Evolutionary conservation across 2,113 vertebrate species (phyloP), one percentile per base, ranked within the genome.

Genomic region (Callocephalon fimbriatum): DNA sequence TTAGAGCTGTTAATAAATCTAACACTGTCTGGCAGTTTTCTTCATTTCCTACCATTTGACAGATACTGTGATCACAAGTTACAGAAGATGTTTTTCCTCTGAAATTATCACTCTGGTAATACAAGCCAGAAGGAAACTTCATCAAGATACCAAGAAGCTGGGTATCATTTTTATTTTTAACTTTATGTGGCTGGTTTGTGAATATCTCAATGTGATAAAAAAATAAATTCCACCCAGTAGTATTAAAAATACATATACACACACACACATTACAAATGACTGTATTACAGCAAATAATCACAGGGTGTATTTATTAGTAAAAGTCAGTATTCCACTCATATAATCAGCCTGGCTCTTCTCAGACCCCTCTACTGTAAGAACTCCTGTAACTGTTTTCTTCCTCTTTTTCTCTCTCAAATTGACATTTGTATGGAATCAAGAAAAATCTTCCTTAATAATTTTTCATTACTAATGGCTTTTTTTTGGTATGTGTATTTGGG

Each of bases 11-110:
- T 98, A 98, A 98, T 98, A 98, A 98, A 98, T 98, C 98, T 97
- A 97, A 98, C 97, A 96, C 97, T 96, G 97, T 98, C 98, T 98
- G 95, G 98, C 97, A 98, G 97, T 97, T 98, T 98, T 97, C 96
- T 97, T 98, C 97, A 98, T 98, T 98, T 98, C 96, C 94, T 92
- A 96, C 92, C 89, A 95, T 97, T 97, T 98, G 97, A 98, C 97
- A 98, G 98, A 95, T 96, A 98, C 96, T 96, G 97, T 73, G 97
- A 98, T 98, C 96, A 91, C 97, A 97, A 97, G 93, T 98, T 98
- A 95, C 94, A 98, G 97, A 96, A 95, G 96, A 98, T 97, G 95
- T 97, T 97, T 98, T 97, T 93, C 86, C 88, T 92, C 93, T 96
- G 97, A 98, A 98, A 98, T 97, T 97, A 97, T 97, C 92, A 94